Evolutionary conservation across 2,888 invertebrate genomes (phyloP), one percentile per base, ranked within the genome.

Genomic region (Aspidiotus rigidus): DNA sequence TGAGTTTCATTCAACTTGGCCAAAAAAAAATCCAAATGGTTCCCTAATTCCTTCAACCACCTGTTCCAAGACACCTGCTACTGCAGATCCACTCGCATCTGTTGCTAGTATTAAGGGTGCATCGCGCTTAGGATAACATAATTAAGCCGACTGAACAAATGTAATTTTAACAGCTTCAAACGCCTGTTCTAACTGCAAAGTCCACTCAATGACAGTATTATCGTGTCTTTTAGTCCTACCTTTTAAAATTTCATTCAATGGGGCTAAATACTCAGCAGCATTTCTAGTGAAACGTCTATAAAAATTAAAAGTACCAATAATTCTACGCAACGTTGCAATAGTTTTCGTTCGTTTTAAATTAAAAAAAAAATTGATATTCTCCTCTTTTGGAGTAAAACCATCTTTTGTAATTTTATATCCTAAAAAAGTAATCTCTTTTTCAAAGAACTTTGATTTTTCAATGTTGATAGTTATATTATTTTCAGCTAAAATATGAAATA

Each of bases 331-430:
- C 9, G 56, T 40, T 61, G 40, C 10, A 17, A 61, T 28, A 11
- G 61, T 61, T 15, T 61, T 61, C 39, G 10, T 17, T 7, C 17
- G 61, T 10, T 61, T 11, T 10, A 61, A n/a, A n/a, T n/a, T n/a
- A n/a, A n/a, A n/a, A n/a, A 57, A n/a, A 9, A 57, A 11, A 11
- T 11, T 16, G 11, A 16, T n/a, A 9, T 16, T 10, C 15, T 57
- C 57, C 9, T 11, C n/a, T 9, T 8, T 16, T 57, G 16, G 57
- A 8, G 9, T 9, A 16, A 57, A n/a, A n/a, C 57, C 57, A 57
- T 11, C 57, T 11, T 10, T n/a, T 13, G 16, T 13, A 57, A 57
- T 57, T 15, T 9, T n/a, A 16, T 16, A n/a, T 11, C 57, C 57
- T 57, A 57, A 9, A 57, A 57, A 57, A 9, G 9, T 9, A n/a